Conservation (phyloP, 2,888 invertebrate species). For the Philonicus albiceps region DNA sequence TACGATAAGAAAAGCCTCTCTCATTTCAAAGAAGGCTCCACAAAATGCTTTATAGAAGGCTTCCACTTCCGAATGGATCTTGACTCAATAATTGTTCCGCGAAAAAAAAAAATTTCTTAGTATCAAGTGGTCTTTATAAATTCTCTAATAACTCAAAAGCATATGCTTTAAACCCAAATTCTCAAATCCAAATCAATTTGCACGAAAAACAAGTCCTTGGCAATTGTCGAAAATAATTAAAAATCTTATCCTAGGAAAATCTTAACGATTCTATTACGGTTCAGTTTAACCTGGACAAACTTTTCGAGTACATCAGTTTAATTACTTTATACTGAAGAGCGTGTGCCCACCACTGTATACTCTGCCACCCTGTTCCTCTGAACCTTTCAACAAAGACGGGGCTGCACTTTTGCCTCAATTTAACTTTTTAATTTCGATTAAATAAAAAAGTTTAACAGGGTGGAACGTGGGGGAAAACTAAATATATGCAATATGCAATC, state of each 20-base stretch:
- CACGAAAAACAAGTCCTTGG: not conserved
- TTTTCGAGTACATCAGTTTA: not conserved
- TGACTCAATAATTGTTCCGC: no score
- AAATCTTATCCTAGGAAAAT: not conserved
- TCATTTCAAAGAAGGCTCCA: no score
- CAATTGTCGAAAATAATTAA: not conserved
- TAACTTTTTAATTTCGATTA: constrained; percentile 24
- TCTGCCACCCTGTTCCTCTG: not conserved
- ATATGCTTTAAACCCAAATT: not conserved
- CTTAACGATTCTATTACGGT: not conserved
- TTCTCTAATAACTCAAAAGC: not conserved
- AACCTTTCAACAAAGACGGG: not conserved
- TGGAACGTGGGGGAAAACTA: not conserved
- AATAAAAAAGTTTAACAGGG: not conserved
- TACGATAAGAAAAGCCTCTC: no score
- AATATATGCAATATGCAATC: constrained; percentile 5
- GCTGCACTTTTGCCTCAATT: not conserved
- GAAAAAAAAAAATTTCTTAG: no score
- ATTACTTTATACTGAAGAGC: not conserved
- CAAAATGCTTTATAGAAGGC: no score
- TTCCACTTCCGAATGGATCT: no score
- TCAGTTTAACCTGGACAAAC: not conserved
- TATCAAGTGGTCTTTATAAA: no score
- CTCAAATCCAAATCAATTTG: not conserved
- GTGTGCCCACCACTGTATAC: not conserved